Evolutionary conservation across 2,113 vertebrate genomes (phyloP).

Genomic region (Hydropotes inermis): DNA sequence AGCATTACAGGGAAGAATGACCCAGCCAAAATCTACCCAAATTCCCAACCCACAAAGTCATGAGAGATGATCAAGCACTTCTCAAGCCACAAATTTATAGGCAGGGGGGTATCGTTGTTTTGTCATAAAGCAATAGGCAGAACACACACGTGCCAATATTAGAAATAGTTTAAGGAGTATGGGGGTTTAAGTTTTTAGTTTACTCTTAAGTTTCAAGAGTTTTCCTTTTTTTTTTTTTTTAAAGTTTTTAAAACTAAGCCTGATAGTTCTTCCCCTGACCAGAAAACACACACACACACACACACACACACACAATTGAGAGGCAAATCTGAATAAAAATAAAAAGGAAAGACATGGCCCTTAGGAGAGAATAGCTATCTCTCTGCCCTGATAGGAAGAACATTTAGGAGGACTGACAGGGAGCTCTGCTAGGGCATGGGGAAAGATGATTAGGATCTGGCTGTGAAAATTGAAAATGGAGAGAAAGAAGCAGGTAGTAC

Average conservation of each 20-base stretch:
- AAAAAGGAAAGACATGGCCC: not conserved
- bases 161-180: not conserved
- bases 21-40: not conserved
- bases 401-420: not conserved
- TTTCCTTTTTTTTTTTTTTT: conserved; percentile 10
- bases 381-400: not conserved
- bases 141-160: not conserved
- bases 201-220: not conserved
- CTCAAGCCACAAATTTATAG: not conserved
- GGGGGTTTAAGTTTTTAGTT: not conserved
- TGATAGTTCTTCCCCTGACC: not conserved
- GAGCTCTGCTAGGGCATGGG: not conserved
- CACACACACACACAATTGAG: not conserved
- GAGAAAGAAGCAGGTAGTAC: not conserved
- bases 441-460: not conserved
- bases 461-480: not conserved
- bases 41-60: not conserved
- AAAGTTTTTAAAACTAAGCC: not conserved
- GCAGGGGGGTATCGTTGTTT: not conserved
- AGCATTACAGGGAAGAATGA: not conserved
- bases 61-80: not conserved
- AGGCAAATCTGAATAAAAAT: not conserved
- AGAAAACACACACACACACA: not conserved
- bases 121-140: not conserved
- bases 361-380: not conserved